These are phyloP conservation scores for Troglohyphantes excavatus DNA, from an alignment of 2,888 invertebrate genomes.

Conservation along the genomic window DNA sequence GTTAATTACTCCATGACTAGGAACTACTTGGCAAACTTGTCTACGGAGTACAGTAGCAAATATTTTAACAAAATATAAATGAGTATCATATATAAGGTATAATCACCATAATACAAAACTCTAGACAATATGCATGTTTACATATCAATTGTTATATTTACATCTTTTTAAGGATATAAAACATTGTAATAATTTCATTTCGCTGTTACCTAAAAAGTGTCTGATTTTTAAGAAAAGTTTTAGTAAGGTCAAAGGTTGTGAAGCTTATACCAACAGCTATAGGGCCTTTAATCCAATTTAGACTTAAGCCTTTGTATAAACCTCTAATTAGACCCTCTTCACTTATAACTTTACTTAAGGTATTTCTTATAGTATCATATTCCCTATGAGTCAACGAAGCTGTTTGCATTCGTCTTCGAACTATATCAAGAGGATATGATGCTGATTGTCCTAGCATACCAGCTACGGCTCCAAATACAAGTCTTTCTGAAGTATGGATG, in stretches of 20 bases:
- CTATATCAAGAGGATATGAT: constrained; percentile 98
- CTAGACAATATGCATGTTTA: neutral
- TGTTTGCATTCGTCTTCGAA: constrained; percentile 89
- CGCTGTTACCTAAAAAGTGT: neutral
- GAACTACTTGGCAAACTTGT: constrained; percentile 5
- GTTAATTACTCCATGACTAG: neutral
- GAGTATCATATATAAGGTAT: neutral
- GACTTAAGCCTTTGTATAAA: constrained; percentile 98
- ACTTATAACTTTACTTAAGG: constrained; percentile 83
- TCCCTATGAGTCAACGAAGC: constrained; percentile 85
- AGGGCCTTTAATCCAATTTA: constrained; percentile 97
- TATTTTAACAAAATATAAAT: neutral
- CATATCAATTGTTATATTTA: neutral
- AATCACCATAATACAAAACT: neutral
- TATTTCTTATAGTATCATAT: constrained; percentile 87
- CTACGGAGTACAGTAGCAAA: neutral
- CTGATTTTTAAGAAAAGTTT: constrained; percentile 75
- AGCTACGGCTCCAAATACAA: constrained; percentile 93
- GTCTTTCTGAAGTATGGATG: constrained; percentile 86
- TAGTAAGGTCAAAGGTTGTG: constrained; percentile 90
- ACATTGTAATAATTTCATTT: neutral
- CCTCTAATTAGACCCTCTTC: constrained; percentile 94
- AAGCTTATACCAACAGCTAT: constrained; percentile 94
- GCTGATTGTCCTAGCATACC: constrained; percentile 96
- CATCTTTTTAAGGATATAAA: neutral